Percentiles rank a stretch among this genome's conserved stretches.
These are phyloP conservation scores for Drosophila rubida DNA, from an alignment of 2,888 invertebrate genomes.

Conservation along the genomic window DNA sequence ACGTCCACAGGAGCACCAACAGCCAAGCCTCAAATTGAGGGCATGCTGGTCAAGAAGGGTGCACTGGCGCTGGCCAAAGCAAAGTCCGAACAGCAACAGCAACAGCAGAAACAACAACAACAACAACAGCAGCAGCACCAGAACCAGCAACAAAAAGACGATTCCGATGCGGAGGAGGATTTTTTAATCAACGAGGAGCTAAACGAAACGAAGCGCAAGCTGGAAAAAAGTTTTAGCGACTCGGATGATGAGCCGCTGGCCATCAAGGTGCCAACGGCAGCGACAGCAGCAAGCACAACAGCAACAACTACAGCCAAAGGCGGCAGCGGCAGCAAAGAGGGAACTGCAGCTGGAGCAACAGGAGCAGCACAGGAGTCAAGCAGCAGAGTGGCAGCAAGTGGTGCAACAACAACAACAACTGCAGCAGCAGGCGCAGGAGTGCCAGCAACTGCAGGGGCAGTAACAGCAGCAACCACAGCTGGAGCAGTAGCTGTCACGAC, in stretches of 20 bases:
- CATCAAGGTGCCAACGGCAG: slow-evolving; percentile 84
- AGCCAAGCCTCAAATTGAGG: slow-evolving; percentile 80
- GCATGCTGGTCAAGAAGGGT: slow-evolving; percentile 83
- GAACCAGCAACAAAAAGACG: slow-evolving; percentile 57
- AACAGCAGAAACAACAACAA: slow-evolving; percentile 49
- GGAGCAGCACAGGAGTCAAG: slow-evolving; percentile 3
- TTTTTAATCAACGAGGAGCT: slow-evolving; percentile 82
- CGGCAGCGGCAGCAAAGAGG: slow-evolving; percentile 5
- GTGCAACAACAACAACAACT: slow-evolving; percentile 5
- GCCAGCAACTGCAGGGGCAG: slow-evolving; percentile 48
- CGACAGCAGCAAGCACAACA: slow-evolving; percentile 14
- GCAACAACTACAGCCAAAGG: slow-evolving; percentile 2
- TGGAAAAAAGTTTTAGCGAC: slow-evolving; percentile 87
- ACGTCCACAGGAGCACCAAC: slow-evolving; percentile 44
- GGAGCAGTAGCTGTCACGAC: slow-evolving; percentile 21
- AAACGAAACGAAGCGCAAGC: slow-evolving; percentile 82
- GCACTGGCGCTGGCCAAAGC: slow-evolving; percentile 74
- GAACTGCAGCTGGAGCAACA: slow-evolving; percentile 46
- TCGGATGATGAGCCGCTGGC: slow-evolving; percentile 89
- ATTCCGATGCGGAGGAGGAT: slow-evolving; percentile 82
- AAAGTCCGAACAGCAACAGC: slow-evolving; percentile 68
- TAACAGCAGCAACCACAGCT: slow-evolving; percentile 48
- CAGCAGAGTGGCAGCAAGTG: slow-evolving; percentile 27
- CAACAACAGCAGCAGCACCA: slow-evolving; percentile 14
- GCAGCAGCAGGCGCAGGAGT: background rate